phyloP scores from a whole-genome alignment of 2,113 vertebrate genomes.

The Oncorhynchus tshawytscha region DNA sequence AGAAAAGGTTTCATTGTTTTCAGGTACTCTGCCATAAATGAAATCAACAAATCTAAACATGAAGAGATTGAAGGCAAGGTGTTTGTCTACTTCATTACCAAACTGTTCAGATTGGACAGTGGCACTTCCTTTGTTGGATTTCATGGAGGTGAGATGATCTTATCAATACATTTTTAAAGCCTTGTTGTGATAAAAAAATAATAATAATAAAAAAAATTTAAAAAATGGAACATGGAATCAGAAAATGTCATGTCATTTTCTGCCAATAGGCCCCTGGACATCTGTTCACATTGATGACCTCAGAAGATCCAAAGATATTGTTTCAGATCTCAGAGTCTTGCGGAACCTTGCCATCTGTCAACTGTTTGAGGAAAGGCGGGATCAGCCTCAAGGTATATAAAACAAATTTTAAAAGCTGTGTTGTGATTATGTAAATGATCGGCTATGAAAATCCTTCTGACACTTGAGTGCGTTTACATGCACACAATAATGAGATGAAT shows the following conservation, averaged over 20 bases:
- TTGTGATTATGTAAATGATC: no score
- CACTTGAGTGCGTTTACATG: no score
- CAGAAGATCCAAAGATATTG: slow-evolving; percentile 80
- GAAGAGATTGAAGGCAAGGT: slow-evolving; percentile 42
- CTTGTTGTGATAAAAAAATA: not conserved
- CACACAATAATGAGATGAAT: no score
- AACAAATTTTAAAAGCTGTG: no score
- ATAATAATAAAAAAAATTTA: not conserved
- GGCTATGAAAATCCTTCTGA: no score
- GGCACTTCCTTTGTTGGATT: slow-evolving; percentile 85
- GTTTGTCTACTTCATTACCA: slow-evolving; percentile 89
- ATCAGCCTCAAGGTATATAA: slow-evolving; percentile 56
- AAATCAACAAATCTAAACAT: slow-evolving; percentile 81
- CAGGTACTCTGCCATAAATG: slow-evolving; percentile 88
- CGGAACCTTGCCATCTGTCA: slow-evolving; percentile 86
- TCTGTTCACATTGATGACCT: slow-evolving; percentile 94
- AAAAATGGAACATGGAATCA: not conserved
- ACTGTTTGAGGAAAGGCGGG: slow-evolving; percentile 73
- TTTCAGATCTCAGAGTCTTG: slow-evolving; percentile 81
- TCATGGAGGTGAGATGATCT: slow-evolving; percentile 80
- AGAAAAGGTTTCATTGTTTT: not conserved
- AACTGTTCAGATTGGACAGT: slow-evolving; percentile 85
- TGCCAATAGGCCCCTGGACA: slow-evolving; percentile 83
- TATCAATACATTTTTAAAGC: no score
- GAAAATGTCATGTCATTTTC: not conserved